Evolutionary conservation across 2,797 vertebrate genomes (phyloP).

Genomic region (Urophycis tenuis): DNA sequence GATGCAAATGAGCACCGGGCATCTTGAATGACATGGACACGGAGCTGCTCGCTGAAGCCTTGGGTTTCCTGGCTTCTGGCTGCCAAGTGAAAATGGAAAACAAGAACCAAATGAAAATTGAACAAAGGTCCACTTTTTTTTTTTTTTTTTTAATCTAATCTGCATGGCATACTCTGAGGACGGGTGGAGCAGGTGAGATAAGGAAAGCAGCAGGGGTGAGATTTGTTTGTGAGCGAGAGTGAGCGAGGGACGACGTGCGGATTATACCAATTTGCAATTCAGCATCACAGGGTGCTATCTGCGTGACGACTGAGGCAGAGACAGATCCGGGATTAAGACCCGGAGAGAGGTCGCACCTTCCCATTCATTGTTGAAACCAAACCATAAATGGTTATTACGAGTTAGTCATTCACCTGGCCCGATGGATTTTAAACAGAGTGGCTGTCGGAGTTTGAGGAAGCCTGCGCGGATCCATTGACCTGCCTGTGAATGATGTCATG

Average conservation of each 20-base stretch:
- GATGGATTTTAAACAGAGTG: neutral
- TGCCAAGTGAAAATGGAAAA: slow-evolving; percentile 2
- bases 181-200: slow-evolving; percentile 35
- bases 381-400: neutral
- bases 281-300: neutral
- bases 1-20: neutral
- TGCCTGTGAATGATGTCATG: neutral
- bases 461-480: neutral
- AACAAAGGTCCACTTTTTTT: slow-evolving; percentile 48
- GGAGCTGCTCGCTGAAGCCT: slow-evolving; percentile 19
- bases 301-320: neutral
- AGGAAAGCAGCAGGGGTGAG: neutral
- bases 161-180: slow-evolving; percentile 7
- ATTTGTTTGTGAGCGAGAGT: neutral
- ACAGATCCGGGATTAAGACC: slow-evolving; percentile 20
- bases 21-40: slow-evolving; percentile 28
- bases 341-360: neutral
- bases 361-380: neutral
- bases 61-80: slow-evolving; percentile 27
- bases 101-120: neutral
- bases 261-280: slow-evolving; percentile 3
- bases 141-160: slow-evolving; percentile 45
- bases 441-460: neutral
- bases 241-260: neutral
- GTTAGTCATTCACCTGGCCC: neutral